Percentiles rank a stretch among this genome's conserved stretches.
Conservation (phyloP, 2,113 vertebrate species). For the Hipposideros armiger region DNA sequence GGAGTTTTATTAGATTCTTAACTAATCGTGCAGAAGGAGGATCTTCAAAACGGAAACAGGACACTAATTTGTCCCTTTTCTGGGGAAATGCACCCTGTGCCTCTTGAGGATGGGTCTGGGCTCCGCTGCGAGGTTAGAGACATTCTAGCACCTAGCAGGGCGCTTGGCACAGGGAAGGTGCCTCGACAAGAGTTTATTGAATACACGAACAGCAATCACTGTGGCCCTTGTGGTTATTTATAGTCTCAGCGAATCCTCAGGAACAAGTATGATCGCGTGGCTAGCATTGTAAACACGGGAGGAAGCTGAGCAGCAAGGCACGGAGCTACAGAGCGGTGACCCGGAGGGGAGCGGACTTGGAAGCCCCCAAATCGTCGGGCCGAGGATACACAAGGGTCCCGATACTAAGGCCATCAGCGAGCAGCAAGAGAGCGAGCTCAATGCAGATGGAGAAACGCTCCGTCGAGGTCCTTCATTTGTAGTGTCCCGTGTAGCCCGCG, state of each 20-base stretch:
- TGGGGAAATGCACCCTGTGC: background rate
- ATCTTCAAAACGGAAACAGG: background rate
- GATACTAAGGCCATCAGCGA: background rate
- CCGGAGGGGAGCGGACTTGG: background rate
- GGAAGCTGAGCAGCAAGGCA: background rate
- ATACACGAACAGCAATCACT: background rate
- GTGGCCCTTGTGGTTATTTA: background rate
- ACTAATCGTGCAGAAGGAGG: background rate
- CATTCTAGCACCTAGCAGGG: background rate
- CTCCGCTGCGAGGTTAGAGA: background rate
- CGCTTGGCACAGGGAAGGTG: background rate
- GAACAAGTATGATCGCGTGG: accelerated
- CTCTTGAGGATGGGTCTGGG: background rate
- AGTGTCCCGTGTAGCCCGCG: accelerated
- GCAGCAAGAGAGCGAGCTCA: accelerated
- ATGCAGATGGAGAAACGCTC: accelerated
- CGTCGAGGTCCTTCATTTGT: accelerated
- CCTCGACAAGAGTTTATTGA: background rate
- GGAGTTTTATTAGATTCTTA: background rate
- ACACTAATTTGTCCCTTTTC: background rate
- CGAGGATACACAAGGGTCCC: background rate
- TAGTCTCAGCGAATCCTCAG: background rate
- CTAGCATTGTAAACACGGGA: background rate
- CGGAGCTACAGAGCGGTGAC: background rate
- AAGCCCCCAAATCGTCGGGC: background rate